A percentile compares a stretch with the other conserved stretches of the same genome.
Evolutionary conservation across 2,113 vertebrate genomes (phyloP).

Genomic region (Montifringilla adamsi): DNA sequence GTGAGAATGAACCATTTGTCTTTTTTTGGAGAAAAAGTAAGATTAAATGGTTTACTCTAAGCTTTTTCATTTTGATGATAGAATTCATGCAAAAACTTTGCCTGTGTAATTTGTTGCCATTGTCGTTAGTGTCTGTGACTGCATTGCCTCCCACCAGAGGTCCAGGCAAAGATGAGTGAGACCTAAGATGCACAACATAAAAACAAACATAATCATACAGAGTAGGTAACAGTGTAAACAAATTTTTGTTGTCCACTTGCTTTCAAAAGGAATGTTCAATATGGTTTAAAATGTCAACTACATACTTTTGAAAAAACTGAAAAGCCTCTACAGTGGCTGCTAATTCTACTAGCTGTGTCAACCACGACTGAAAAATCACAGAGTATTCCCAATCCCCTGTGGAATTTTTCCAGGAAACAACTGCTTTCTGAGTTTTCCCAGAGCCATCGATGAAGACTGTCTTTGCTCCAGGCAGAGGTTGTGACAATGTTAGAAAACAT

Average conservation of each 20-base stretch:
- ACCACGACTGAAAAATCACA: not conserved
- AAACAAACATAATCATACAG: not conserved
- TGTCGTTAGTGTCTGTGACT: not conserved
- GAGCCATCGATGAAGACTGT: not conserved
- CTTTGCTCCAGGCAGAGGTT: not conserved
- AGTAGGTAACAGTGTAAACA: not conserved
- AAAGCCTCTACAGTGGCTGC: not conserved
- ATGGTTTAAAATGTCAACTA: not conserved
- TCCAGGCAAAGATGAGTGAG: not conserved
- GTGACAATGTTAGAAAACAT: accelerated
- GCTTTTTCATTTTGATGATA: not conserved
- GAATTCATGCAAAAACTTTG: not conserved
- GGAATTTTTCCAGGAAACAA: not conserved
- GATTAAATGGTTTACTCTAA: not conserved
- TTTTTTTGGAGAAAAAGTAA: not conserved
- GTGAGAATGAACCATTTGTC: not conserved
- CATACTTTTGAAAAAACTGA: not conserved
- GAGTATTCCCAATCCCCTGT: not conserved
- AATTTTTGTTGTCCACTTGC: not conserved
- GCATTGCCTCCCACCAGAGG: not conserved
- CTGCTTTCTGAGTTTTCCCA: not conserved
- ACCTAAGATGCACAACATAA: not conserved
- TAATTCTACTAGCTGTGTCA: not conserved
- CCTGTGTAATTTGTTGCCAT: not conserved
- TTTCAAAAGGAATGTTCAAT: not conserved